Conservation (phyloP, 2,797 vertebrate species). For the Petrocephalus sullivani region DNA sequence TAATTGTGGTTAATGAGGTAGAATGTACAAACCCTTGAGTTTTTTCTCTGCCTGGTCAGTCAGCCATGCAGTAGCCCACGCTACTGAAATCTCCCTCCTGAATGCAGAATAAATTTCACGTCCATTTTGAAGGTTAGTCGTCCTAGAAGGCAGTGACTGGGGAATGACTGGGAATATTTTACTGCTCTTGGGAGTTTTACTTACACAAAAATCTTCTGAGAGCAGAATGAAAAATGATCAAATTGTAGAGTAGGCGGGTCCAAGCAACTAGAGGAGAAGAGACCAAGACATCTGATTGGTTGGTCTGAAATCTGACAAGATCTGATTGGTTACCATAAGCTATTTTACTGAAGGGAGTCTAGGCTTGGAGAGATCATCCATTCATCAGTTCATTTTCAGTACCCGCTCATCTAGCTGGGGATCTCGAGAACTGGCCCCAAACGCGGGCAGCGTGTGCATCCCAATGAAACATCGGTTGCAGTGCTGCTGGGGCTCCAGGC, state of each 20-base stretch:
- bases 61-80: background rate
- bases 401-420: too few species aligned
- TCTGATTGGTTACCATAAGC: too few species aligned
- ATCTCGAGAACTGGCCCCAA: background rate
- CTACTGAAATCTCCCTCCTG: background rate
- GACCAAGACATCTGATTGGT: too few species aligned
- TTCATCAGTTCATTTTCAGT: too few species aligned
- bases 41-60: background rate
- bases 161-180: background rate
- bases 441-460: too few species aligned
- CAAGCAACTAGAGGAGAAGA: too few species aligned
- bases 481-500: background rate
- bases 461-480: background rate
- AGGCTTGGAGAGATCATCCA: too few species aligned
- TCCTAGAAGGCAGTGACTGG: background rate
- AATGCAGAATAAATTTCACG: background rate
- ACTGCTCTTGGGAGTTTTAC: too few species aligned
- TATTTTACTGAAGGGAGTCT: background rate
- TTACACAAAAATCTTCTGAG: too few species aligned
- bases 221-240: too few species aligned
- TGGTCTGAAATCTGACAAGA: too few species aligned
- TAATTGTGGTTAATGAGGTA: slow-evolving; percentile 1
- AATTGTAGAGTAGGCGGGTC: too few species aligned
- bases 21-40: background rate
- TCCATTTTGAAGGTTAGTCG: background rate